phyloP scores from a whole-genome alignment of 1,140 invertebrate genomes.

The Euwallacea similis region DNA sequence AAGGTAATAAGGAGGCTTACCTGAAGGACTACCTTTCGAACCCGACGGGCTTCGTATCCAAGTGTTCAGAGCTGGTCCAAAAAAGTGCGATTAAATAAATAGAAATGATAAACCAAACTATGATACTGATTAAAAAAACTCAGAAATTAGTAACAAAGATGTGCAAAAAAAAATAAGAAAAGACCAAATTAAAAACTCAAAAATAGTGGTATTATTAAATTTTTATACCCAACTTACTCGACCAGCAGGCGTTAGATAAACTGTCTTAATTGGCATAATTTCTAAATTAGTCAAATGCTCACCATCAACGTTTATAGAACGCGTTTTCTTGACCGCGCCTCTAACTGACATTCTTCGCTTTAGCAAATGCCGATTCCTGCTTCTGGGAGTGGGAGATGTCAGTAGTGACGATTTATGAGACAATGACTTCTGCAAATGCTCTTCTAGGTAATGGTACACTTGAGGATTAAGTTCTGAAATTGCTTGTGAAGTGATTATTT shows the following conservation, averaged over 20 bases:
- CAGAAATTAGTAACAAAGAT: neutral
- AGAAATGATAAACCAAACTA: neutral
- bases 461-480: conserved; percentile 72
- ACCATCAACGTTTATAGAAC: conserved; percentile 84
- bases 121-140: neutral
- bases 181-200: neutral
- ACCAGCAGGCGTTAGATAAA: neutral
- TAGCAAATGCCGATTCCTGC: conserved; percentile 58
- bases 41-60: conserved; percentile 8
- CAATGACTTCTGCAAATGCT: conserved; percentile 80
- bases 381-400: conserved; percentile 56
- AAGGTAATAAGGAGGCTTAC: conserved; percentile 2
- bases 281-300: conserved; percentile 50
- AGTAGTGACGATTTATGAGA: conserved; percentile 71
- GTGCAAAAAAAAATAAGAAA: neutral
- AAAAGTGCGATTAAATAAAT: conserved; percentile 15
- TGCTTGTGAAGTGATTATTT: conserved; percentile 7
- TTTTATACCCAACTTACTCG: neutral
- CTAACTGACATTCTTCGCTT: conserved; percentile 78
- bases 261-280: neutral
- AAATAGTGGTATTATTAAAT: neutral
- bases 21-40: neutral
- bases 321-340: conserved; percentile 83
- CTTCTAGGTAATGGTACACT: conserved; percentile 85
- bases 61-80: conserved; percentile 8